Evolutionary conservation across 2,888 invertebrate genomes (phyloP).

Genomic region (Lycophotia porphyrea): DNA sequence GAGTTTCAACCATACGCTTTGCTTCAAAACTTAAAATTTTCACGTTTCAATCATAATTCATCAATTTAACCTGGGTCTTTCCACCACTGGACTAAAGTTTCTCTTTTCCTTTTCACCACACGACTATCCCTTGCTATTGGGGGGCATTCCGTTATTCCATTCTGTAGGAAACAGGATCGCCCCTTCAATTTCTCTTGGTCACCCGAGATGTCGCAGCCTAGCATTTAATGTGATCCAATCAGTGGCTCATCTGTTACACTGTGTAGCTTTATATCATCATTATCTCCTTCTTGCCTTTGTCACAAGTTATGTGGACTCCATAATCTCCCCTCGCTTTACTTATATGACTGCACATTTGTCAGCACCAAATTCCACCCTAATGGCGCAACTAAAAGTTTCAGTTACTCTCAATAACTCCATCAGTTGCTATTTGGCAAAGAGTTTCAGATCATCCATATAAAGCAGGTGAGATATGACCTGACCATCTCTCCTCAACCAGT

Average conservation of each 20-base stretch:
- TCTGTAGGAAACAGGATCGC: background rate
- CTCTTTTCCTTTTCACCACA: background rate
- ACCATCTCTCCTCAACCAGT: no score
- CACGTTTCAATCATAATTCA: background rate
- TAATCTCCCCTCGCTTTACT: no score
- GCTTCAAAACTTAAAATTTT: background rate
- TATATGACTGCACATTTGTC: no score
- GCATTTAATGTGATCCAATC: background rate
- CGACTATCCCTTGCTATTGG: background rate
- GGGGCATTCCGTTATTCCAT: background rate
- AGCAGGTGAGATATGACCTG: no score
- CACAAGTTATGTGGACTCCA: no score
- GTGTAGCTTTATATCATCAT: background rate
- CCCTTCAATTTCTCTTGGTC: background rate
- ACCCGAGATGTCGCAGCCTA: background rate
- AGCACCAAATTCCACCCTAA: no score
- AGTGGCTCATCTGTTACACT: background rate
- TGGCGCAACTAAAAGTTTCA: no score
- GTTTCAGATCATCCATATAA: no score
- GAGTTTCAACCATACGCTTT: constrained; percentile 65
- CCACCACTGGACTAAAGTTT: background rate
- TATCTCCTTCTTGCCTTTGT: background rate
- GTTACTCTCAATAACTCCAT: no score
- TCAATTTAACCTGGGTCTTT: background rate
- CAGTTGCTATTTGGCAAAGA: no score